Evolutionary conservation across 2,888 invertebrate species (phyloP).

Genomic region (Listrodromus nycthemerus): DNA sequence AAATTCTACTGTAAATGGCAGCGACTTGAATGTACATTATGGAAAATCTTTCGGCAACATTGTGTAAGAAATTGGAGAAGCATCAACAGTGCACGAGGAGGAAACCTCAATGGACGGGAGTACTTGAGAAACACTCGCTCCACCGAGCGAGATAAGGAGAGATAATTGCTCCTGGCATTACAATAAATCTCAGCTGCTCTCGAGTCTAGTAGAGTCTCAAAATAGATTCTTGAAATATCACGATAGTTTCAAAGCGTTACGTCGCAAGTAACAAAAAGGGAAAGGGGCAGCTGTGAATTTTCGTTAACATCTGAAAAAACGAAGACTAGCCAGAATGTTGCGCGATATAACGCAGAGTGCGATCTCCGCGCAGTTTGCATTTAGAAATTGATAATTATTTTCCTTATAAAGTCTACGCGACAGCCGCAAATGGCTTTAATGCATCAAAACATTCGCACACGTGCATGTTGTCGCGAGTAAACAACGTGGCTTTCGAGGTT

Average conservation of each 20-base stretch:
- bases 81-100: neutral
- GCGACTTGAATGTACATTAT: no score
- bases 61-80: neutral
- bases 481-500: conserved; percentile 54
- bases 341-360: neutral
- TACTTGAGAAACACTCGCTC: conserved; percentile 32
- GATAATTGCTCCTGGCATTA: conserved; percentile 18
- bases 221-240: conserved; percentile 20
- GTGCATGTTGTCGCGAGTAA: conserved; percentile 23
- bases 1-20: no score
- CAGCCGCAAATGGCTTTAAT: neutral
- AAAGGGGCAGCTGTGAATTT: neutral
- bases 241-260: neutral
- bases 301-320: neutral
- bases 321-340: neutral
- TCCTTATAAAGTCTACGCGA: no score
- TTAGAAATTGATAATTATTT: neutral
- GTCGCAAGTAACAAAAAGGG: neutral
- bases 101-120: neutral
- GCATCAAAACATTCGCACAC: neutral
- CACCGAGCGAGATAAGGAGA: neutral
- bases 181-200: conserved; percentile 37
- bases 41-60: neutral
- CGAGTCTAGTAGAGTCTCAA: conserved; percentile 3
- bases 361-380: neutral